A percentile compares a stretch with the other conserved stretches of the same genome.
phyloP scores from a whole-genome alignment of 2,797 vertebrate species.

The Lates japonicus region DNA sequence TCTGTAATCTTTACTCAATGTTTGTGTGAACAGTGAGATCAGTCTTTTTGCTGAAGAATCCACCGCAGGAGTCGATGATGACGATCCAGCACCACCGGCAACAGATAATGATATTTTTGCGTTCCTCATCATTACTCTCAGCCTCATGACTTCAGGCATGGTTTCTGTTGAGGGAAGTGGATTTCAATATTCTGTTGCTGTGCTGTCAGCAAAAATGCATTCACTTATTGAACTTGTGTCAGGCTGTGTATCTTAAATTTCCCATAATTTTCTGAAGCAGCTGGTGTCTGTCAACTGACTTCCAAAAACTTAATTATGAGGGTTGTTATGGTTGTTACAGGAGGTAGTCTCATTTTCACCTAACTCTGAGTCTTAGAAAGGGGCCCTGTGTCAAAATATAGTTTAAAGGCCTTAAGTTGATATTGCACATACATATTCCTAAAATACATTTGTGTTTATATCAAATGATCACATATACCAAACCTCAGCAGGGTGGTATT shows the following conservation, averaged over 20 bases:
- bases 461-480: too few species aligned
- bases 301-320: slow-evolving; percentile 3
- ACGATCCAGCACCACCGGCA: slow-evolving; percentile 6
- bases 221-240: slow-evolving; percentile 37
- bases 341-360: too few species aligned
- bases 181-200: slow-evolving; percentile 47
- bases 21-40: slow-evolving; percentile 13
- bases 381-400: too few species aligned
- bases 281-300: slow-evolving; percentile 11
- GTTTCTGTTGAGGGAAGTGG: slow-evolving; percentile 21
- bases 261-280: slow-evolving; percentile 8
- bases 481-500: too few species aligned
- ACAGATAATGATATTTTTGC: slow-evolving; percentile 23
- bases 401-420: too few species aligned
- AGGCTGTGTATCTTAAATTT: slow-evolving; percentile 23
- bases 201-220: slow-evolving; percentile 26
- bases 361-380: too few species aligned
- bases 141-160: slow-evolving; percentile 4
- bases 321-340: not conserved
- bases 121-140: slow-evolving; percentile 48
- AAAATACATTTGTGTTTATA: too few species aligned
- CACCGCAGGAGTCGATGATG: slow-evolving; percentile 1
- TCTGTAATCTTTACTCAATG: not conserved
- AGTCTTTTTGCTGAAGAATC: slow-evolving; percentile 18
- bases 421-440: too few species aligned